Evolutionary conservation across 2,888 invertebrate species (phyloP), one percentile per base, ranked within the genome.

Genomic region (Leucophenga montana): DNA sequence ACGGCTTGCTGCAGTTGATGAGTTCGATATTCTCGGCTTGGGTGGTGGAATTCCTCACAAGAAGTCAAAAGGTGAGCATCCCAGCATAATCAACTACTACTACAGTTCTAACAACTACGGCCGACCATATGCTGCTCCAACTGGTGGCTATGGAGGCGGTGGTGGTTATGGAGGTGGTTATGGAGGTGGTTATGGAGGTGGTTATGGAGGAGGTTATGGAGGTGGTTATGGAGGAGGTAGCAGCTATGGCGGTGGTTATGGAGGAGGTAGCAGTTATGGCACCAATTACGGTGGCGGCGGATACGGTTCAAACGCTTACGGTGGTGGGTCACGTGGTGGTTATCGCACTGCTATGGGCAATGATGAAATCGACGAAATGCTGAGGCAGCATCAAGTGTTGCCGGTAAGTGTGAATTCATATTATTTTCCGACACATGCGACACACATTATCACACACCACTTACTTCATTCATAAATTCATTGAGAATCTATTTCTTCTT

Each of bases 381-480:
- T 86, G 54, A 75, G 76, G n/a, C 69, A 80, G 64, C 79, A 86
- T 68, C 79, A 76, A 50, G 71, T 74, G 13, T 62, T 82, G 73
- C 71, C 72, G 84, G 86, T 86, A 77, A 83, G 86, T 81, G 66
- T 3, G 62, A 27, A 13, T 39, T 16, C 18, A 61, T n/a, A 14
- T 59, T 39, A 20, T 14, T 31, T 59, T 44, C 53, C 62, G 48
- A 67, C 67, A 48, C 39, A 61, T 50, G 44, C 67, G 61, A 66
- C 62, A 66, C 66, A 59, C 69, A 11, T 65, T 62, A 54, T 31
- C 64, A 53, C 68, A 59, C 66, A 39, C 72, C 67, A 65, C 62
- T 74, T 71, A 64, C 69, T 61, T 71, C 80, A 81, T 78, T 82
- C 85, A 87, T 85, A 72, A 75, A 82, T 83, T 83, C 85, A 85